Conservation (phyloP, 2,113 vertebrate species). For the Chaenocephalus aceratus region DNA sequence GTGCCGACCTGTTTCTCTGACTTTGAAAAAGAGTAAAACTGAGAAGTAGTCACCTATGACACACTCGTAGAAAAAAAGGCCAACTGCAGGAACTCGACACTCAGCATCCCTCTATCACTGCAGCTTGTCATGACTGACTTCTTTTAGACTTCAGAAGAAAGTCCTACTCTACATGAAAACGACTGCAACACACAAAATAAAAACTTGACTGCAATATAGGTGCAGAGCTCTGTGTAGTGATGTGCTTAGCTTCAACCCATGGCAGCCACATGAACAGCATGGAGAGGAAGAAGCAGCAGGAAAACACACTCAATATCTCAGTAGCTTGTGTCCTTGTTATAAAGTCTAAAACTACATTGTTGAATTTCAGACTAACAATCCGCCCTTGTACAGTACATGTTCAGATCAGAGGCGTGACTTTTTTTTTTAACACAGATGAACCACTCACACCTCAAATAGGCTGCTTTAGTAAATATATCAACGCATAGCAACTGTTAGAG, state of each 20-base stretch:
- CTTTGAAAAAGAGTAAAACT: slow-evolving; percentile 7
- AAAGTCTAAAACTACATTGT: slow-evolving; percentile 25
- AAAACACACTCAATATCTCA: slow-evolving; percentile 46
- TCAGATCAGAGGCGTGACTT: neutral
- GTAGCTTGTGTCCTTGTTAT: slow-evolving; percentile 45
- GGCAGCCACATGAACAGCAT: slow-evolving; percentile 41
- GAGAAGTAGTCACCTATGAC: slow-evolving; percentile 15
- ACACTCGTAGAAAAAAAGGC: slow-evolving; percentile 4
- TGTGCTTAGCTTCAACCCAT: slow-evolving; percentile 32
- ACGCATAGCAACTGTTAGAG: neutral
- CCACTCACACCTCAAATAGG: neutral
- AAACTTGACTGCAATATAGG: neutral
- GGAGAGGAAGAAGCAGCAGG: slow-evolving; percentile 31
- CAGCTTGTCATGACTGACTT: neutral
- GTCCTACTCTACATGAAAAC: neutral
- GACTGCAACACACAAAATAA: slow-evolving; percentile 11
- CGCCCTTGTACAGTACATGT: neutral
- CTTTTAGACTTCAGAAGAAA: slow-evolving; percentile 2
- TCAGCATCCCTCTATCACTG: neutral
- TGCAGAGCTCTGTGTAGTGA: slow-evolving; percentile 40
- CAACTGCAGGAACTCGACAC: neutral
- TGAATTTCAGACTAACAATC: neutral
- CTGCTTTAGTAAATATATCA: neutral
- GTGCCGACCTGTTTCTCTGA: slow-evolving; percentile 30
- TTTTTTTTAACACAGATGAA: neutral